A percentile compares a stretch with the other conserved stretches of the same genome.
These are phyloP conservation scores for Nymphalis io DNA, from an alignment of 1,140 invertebrate genomes.

Conservation along the genomic window DNA sequence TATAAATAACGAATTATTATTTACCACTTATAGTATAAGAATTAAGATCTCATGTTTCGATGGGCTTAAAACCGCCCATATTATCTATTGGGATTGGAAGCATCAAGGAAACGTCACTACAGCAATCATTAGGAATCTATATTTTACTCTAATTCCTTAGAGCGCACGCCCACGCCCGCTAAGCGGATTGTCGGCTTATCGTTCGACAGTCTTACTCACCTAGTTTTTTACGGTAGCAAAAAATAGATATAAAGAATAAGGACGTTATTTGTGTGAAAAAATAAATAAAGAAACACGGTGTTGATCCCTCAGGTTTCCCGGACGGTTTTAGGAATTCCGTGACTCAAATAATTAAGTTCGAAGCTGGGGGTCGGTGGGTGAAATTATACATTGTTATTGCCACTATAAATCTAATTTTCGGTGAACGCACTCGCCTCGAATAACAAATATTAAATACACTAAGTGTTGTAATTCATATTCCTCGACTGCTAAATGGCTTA, in stretches of 20 bases:
- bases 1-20: background rate
- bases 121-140: slow-evolving; percentile 54
- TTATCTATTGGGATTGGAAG: background rate
- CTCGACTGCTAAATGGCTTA: slow-evolving; percentile 3
- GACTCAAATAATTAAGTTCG: slow-evolving; percentile 78
- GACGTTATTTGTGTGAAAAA: slow-evolving; percentile 59
- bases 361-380: slow-evolving; percentile 64
- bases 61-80: background rate
- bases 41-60: background rate
- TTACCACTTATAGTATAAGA: background rate
- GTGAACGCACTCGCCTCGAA: slow-evolving; percentile 57
- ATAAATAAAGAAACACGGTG: slow-evolving; percentile 61
- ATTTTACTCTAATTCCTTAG: slow-evolving; percentile 69
- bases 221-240: slow-evolving; percentile 70
- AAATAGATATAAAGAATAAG: slow-evolving; percentile 68
- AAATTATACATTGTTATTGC: slow-evolving; percentile 78
- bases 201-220: slow-evolving; percentile 65
- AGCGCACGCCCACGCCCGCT: slow-evolving; percentile 58
- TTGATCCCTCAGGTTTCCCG: slow-evolving; percentile 69
- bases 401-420: slow-evolving; percentile 74
- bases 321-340: slow-evolving; percentile 75
- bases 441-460: slow-evolving; percentile 61
- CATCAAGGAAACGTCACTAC: slow-evolving; percentile 23
- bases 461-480: slow-evolving; percentile 36
- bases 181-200: slow-evolving; percentile 78